These are phyloP conservation scores for Sepiola atlantica DNA, from an alignment of 2,888 invertebrate species.

Conservation along the genomic window DNA sequence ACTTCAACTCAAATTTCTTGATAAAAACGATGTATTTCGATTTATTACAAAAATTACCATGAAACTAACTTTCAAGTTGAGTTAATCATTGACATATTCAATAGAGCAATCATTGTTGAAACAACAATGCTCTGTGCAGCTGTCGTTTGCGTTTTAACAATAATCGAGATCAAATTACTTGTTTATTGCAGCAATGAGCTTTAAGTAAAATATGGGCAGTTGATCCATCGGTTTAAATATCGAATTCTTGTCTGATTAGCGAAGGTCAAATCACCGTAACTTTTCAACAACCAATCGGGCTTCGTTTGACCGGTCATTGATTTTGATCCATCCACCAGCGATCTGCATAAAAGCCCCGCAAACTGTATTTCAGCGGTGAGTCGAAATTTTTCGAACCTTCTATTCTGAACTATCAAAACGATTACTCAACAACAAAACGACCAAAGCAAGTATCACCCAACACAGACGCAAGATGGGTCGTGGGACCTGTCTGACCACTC, in stretches of 20 bases:
- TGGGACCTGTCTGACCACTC: not conserved
- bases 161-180: constrained; percentile 6
- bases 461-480: not conserved
- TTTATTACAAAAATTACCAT: not conserved
- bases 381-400: not conserved
- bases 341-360: not conserved
- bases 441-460: not conserved
- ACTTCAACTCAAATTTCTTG: not conserved
- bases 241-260: not conserved
- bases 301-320: not conserved
- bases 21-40: not conserved
- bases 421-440: not conserved
- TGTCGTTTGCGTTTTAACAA: not conserved
- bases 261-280: not conserved
- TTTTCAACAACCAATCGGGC: not conserved
- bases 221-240: not conserved
- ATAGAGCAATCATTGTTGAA: not conserved
- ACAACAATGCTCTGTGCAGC: not conserved
- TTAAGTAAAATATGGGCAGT: not conserved
- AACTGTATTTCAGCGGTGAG: not conserved
- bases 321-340: not conserved
- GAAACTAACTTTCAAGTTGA: not conserved
- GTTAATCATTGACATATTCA: not conserved
- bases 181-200: not conserved
- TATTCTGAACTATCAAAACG: not conserved